phyloP scores from a whole-genome alignment of 2,113 vertebrate species.

The Notarius quadriscutis region DNA sequence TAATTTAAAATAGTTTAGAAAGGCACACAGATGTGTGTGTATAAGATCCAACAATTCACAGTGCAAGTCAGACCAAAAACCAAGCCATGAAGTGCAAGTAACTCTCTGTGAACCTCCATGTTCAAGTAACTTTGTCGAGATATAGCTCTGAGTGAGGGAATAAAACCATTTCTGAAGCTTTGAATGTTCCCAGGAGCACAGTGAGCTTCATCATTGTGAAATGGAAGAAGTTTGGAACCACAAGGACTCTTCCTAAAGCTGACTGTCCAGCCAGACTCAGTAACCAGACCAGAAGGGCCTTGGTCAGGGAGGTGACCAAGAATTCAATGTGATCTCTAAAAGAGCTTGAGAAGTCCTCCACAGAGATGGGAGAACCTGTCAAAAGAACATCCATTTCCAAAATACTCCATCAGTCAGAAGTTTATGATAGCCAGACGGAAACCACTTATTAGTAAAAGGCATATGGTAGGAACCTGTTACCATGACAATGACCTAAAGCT shows the following conservation, averaged over 20 bases:
- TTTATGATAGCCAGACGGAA: not conserved
- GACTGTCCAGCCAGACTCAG: not conserved
- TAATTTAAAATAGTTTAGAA: not conserved
- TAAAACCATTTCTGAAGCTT: not conserved
- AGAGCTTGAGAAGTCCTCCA: not conserved
- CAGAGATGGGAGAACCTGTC: not conserved
- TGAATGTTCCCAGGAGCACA: not conserved
- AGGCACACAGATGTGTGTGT: not conserved
- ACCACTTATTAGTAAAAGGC: not conserved
- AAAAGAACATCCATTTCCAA: not conserved
- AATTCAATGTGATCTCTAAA: not conserved
- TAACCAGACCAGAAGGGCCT: not conserved
- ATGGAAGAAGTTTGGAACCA: too few species aligned
- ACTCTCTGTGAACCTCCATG: not conserved
- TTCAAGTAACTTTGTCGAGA: not conserved
- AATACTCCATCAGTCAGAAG: not conserved
- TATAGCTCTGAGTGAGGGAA: not conserved
- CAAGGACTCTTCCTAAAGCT: not conserved
- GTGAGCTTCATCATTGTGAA: not conserved
- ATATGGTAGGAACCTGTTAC: not conserved
- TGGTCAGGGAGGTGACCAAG: not conserved
- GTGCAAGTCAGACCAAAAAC: not conserved
- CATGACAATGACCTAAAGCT: not conserved
- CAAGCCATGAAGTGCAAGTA: not conserved
- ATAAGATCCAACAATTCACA: not conserved